Conservation (phyloP, 2,888 invertebrate genomes). For the Gymnosoma rotundatum region DNA sequence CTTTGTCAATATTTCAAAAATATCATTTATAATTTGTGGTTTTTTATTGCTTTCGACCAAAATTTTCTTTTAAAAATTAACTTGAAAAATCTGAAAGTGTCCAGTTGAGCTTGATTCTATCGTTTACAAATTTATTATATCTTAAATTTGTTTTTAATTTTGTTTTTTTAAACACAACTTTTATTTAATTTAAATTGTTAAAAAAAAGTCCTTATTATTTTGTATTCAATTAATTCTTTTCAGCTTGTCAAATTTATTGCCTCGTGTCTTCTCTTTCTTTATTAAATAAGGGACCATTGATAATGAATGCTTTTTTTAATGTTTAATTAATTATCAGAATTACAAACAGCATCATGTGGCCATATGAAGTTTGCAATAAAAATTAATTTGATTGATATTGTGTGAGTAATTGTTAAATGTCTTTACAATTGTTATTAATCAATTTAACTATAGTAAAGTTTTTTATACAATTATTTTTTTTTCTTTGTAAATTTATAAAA, state of each 20-base stretch:
- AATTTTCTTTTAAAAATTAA: not conserved
- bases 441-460: constrained; percentile 30
- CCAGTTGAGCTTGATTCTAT: constrained; percentile 14
- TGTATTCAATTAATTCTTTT: not conserved
- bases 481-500: constrained; percentile 58
- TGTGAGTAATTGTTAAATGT: constrained; percentile 13
- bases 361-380: constrained; percentile 63
- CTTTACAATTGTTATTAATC: constrained; percentile 30
- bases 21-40: constrained; percentile 63
- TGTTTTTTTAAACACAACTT: not conserved
- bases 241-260: constrained; percentile 64
- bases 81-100: constrained; percentile 41
- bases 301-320: constrained; percentile 63
- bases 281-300: constrained; percentile 38
- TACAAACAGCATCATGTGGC: constrained; percentile 29
- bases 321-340: constrained; percentile 60
- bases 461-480: constrained; percentile 58
- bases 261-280: constrained; percentile 30
- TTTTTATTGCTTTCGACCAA: not conserved
- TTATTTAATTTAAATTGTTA: constrained; percentile 11
- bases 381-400: constrained; percentile 5
- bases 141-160: constrained; percentile 31
- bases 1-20: constrained; percentile 62
- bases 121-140: constrained; percentile 50
- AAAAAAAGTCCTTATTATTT: constrained; percentile 13